Evolutionary conservation across 2,797 vertebrate species (phyloP), one percentile per base, ranked within the genome.

Genomic region (Pyrocephalus nanus): DNA sequence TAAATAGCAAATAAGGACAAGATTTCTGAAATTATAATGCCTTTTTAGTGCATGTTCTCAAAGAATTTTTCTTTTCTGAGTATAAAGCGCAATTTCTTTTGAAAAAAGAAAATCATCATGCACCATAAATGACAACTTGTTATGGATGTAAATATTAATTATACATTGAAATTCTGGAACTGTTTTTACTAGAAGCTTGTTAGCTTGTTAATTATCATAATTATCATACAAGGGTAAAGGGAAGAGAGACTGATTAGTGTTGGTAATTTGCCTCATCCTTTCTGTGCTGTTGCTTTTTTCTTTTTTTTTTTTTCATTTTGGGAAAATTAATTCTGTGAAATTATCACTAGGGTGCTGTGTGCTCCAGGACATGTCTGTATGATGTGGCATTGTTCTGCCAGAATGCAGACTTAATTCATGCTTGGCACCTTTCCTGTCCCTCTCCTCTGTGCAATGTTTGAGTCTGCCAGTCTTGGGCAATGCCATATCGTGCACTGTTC

Each of bases 121-220:
- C 89, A 82, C 79, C 81, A 87, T 94, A 97, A 96, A 94, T 95
- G 96, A 95, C 96, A 97, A 96, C 95, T 96, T 97, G 96, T 91
- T 96, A 97, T 96, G 87, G 93, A 97, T 84, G 95, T 97, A 97
- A 97, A 97, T 97, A 97, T 97, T 97, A 97, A 97, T 97, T 97
- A 97, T 97, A 96, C 92, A 97, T 97, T 96, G 95, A 97, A 96
- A 96, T 97, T 95, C 96, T 97, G 96, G 92, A 96, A 97, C 97
- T 97, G 97, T 97, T 97, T 97, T 97, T 97, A 97, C 95, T 97
- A 96, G 92, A 90, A 95, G 95, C 95, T 97, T 94, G 96, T 97
- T 97, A 97, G 96, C 95, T 96, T 97, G 93, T 97, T 96, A 97
- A 97, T 97, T 97, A 97, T 96, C 95, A 96, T 96, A 97, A 97